Base-by-base conservation (phyloP, 2,113 vertebrate species). In the Malurus elegans region DNA sequence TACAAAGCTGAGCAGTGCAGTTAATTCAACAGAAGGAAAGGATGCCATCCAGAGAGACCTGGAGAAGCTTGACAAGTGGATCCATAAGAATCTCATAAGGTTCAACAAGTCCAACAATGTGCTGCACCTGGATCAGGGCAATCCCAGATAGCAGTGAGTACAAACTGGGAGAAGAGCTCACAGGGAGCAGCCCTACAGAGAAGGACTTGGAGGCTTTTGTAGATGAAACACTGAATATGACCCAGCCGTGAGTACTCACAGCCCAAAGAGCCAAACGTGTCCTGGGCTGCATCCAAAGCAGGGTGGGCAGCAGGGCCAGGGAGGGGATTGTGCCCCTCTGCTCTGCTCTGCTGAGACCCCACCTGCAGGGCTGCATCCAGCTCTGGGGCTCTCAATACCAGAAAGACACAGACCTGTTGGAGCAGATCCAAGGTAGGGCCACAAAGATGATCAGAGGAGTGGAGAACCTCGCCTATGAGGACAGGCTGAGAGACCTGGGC, bases 211-310 rank as follows among this genome's bases (percentile, higher is more conserved):
- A 29, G 26, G 18, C 14, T 88, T 28, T 38, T 11, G 15, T 24
- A 36, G 34, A 58, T 24, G 15, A 19, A 44, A 80, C 19, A 14
- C 12, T 58, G 44, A 32, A 28, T 32, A 16, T 7, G 28, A 73
- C 2, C 23, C 23, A 28, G 18, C 42, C 17, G 5, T 10, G 32
- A 6, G 71, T 3, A 5, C 42, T 36, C 19, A 48, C 5, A 50
- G 66, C 2, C 4, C 6, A 21, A 25, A 57, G 7, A 88, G 42
- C 26, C 28, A 66, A 2, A 0, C 0, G 6, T 36, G 24, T 51
- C 23, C 60, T 51, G 26, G 0, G 23, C 51, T 88, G 23, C 76
- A 51, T 38, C 36, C 32, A 50, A 2, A 11, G 2, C 28, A 36
- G 32, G 0, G 5, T 6, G 44, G 26, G 4, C 67, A 73, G 53